Evolutionary conservation across 2,888 invertebrate genomes (phyloP), one percentile per base, ranked within the genome.

Genomic region (Eristalis tenax): DNA sequence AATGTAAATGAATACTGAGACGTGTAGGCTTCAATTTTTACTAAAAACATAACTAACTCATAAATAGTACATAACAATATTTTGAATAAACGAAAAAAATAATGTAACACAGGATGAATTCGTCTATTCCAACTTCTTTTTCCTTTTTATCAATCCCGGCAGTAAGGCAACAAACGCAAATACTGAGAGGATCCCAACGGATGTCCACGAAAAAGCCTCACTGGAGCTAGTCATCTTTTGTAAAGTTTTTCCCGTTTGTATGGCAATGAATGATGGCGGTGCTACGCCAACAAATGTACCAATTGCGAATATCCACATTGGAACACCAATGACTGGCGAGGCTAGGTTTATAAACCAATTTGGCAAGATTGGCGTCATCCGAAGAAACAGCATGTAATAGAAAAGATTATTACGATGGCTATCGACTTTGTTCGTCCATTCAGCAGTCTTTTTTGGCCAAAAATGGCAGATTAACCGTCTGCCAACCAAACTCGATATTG

Each of bases 261-360:
- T 99, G 13, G 99, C 99, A 32, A 99, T 96, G 92, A 99, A 97
- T 0, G 99, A 99, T 4, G 99, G 99, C 64, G 99, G 99, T 0
- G 98, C 98, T 13, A 99, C 99, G 89, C 99, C 98, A 88, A 99
- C 94, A 93, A 99, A 99, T 83, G 99, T 99, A 88, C 99, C 99
- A 80, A 98, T 92, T 88, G 97, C 98, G 94, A 99, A 99, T 83
- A 98, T 98, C 88, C 95, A 91, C 85, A 99, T 93, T 0, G 99
- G 99, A 50, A 99, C 99, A 90, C 98, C 98, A 90, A 99, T 97
- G 50, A 99, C 97, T 57, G 99, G 99, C 88, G 99, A 97, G 0
- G 98, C 96, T 91, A 99, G 95, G 93, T 92, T 92, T 63, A 92
- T 92, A 93, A 99, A 99, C 99, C 99, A 99, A 93, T 99, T 99